A percentile compares a stretch with the other conserved stretches of the same genome.
Evolutionary conservation across 92 coral and sea anemone species (phyloP).

Genomic region (Diadumene lineata): DNA sequence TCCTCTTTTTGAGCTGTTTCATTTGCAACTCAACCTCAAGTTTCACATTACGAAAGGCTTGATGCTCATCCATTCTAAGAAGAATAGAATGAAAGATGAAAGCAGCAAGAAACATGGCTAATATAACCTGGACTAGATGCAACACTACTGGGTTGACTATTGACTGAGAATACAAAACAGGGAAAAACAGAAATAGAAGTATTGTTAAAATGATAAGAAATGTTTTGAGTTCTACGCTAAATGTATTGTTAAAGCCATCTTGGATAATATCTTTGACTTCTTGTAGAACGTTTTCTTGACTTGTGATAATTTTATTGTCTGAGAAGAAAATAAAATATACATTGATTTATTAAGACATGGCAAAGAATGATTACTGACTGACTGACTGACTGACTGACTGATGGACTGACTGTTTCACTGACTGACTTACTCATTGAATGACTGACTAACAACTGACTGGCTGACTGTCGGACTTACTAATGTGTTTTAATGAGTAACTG

Average conservation of each 20-base stretch:
- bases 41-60: constrained; percentile 44
- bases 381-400: background rate
- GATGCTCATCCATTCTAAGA: constrained; percentile 33
- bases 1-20: constrained; percentile 24
- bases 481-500: background rate
- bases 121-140: constrained; percentile 33
- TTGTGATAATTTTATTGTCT: background rate
- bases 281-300: constrained; percentile 22
- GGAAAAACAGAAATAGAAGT: constrained; percentile 25
- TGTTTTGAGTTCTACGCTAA: background rate
- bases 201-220: constrained; percentile 18
- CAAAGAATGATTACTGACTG: background rate
- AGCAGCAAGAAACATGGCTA: constrained; percentile 36
- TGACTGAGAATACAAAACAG: constrained; percentile 13
- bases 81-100: constrained; percentile 47
- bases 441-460: background rate
- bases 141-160: constrained; percentile 4
- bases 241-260: constrained; percentile 18
- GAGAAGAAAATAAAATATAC: background rate
- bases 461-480: background rate
- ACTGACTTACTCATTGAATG: background rate
- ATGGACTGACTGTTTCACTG: background rate
- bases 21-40: constrained; percentile 41
- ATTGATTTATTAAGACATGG: background rate
- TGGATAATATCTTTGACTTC: constrained; percentile 28